These are phyloP conservation scores for Lytechinus variegatus DNA, from an alignment of 35 echinoderm and acorn worm genomes.

Conservation along the genomic window DNA sequence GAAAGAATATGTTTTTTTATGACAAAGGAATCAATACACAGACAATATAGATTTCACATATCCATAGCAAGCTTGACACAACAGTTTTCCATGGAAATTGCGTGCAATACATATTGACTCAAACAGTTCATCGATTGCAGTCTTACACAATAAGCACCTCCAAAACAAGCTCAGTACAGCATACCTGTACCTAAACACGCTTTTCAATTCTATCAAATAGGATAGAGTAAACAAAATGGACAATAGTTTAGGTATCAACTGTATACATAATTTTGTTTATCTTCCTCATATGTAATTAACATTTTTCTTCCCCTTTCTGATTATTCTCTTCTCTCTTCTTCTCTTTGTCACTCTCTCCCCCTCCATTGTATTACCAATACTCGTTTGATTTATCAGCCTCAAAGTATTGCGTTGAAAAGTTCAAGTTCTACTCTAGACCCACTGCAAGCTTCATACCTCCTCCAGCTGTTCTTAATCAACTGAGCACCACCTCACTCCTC, in stretches of 20 bases:
- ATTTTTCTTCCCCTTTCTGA: neutral
- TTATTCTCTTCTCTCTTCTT: neutral
- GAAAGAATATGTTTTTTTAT: neutral
- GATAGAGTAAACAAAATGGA: neutral
- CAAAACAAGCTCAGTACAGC: neutral
- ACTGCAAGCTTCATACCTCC: too few species aligned
- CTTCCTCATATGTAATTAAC: neutral
- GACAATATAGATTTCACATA: neutral
- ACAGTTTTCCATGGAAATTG: neutral
- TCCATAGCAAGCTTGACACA: neutral
- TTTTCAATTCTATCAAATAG: neutral
- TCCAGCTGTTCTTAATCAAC: too few species aligned
- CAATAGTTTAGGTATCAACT: neutral
- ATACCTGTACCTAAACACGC: neutral
- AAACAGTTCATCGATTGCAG: neutral
- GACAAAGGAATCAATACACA: neutral
- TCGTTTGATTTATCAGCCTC: too few species aligned
- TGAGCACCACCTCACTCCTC: too few species aligned
- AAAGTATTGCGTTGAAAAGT: too few species aligned
- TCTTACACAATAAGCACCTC: neutral
- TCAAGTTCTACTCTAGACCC: too few species aligned
- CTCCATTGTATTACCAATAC: neutral
- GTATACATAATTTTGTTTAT: neutral
- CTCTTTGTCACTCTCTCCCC: neutral
- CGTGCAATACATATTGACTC: neutral